These are phyloP conservation scores for Bubalus kerabau DNA, from an alignment of 2,113 vertebrate genomes.

Conservation along the genomic window DNA sequence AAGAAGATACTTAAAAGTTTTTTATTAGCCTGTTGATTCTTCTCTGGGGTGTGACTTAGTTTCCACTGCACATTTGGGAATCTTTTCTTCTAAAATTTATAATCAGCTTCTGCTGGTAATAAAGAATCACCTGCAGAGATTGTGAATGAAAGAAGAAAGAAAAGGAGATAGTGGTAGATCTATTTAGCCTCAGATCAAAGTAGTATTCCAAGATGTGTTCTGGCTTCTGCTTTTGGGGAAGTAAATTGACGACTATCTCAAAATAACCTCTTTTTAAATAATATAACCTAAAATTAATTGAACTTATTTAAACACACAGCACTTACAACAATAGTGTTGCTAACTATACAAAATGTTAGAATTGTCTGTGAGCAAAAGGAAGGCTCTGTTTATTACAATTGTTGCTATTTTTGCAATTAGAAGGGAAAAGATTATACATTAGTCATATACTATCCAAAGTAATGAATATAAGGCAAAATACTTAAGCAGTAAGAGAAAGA, in stretches of 20 bases:
- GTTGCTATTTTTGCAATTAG: background rate
- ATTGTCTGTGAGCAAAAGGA: background rate
- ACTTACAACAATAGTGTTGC: background rate
- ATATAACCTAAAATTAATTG: background rate
- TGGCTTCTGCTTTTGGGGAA: background rate
- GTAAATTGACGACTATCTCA: background rate
- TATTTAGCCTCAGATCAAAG: background rate
- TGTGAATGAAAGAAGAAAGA: background rate
- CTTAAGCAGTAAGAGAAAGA: background rate
- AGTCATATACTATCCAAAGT: background rate
- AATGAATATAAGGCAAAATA: conserved; percentile 33
- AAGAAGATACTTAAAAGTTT: background rate
- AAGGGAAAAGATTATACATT: background rate
- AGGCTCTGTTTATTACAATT: background rate
- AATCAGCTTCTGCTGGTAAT: background rate
- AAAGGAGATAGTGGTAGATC: background rate
- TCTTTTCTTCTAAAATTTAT: conserved; percentile 29
- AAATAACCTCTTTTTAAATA: background rate
- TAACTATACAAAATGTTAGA: background rate
- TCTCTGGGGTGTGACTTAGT: background rate
- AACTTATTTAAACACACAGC: background rate
- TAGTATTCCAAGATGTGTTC: background rate
- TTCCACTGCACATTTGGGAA: background rate
- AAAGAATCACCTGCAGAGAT: background rate
- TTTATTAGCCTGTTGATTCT: conserved; percentile 34